Percentiles rank a stretch among this genome's conserved stretches.
phyloP scores from a whole-genome alignment of 2,797 vertebrate species.

The Sardinella longiceps region DNA sequence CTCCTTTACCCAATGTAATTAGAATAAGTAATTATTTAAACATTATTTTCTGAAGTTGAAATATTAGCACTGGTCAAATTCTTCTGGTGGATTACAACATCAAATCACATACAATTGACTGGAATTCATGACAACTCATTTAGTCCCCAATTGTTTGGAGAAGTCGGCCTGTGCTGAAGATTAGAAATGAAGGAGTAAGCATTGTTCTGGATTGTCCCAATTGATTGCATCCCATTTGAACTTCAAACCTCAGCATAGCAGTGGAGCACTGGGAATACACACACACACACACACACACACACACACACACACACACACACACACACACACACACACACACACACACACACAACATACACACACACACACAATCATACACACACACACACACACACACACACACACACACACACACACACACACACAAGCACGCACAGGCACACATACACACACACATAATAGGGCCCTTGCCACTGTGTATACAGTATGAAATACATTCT shows the following conservation, averaged over 20 bases:
- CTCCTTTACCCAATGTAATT: constrained; percentile 84
- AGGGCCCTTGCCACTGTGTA: no score
- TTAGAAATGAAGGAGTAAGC: not conserved
- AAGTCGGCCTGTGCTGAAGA: not conserved
- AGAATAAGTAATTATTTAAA: constrained; percentile 87
- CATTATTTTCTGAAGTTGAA: constrained; percentile 81
- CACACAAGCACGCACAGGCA: no score
- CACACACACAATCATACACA: no score
- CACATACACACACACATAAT: no score
- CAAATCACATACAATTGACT: constrained; percentile 62
- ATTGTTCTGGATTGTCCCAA: not conserved
- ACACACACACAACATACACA: no score
- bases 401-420: no score
- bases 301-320: no score
- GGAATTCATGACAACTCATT: constrained; percentile 63
- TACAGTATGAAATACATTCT: no score
- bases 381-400: no score
- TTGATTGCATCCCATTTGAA: not conserved
- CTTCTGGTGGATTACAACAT: constrained; percentile 55
- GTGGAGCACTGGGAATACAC: not conserved
- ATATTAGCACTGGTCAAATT: constrained; percentile 70
- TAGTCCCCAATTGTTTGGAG: constrained; percentile 35
- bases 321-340: no score
- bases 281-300: no score
- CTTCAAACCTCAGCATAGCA: not conserved